These are phyloP conservation scores for Emydocephalus ijimae DNA, from an alignment of 2,113 vertebrate genomes.

Conservation along the genomic window DNA sequence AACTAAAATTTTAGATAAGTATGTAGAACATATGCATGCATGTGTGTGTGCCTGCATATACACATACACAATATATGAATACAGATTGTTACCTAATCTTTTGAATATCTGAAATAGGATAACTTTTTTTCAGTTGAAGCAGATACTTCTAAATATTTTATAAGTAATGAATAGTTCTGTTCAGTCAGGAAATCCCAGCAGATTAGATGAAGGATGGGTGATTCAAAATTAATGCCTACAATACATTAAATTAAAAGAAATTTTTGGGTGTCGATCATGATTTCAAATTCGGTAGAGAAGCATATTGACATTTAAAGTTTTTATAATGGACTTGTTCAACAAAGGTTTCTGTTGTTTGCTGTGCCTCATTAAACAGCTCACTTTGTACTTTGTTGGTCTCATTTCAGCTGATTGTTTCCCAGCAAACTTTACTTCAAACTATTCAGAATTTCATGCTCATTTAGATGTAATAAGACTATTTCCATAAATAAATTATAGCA, in stretches of 20 bases:
- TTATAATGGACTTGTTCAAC: neutral
- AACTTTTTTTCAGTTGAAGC: neutral
- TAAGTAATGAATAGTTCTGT: constrained; percentile 10
- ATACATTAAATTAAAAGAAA: neutral
- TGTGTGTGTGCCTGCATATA: neutral
- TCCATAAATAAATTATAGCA: neutral
- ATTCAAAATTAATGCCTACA: neutral
- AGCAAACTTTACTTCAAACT: neutral
- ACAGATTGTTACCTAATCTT: neutral
- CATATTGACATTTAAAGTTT: neutral
- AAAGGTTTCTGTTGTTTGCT: neutral
- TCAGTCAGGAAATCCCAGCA: neutral
- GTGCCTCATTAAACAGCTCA: neutral
- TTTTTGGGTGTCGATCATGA: neutral
- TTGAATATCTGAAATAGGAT: neutral
- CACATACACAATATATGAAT: too few species aligned
- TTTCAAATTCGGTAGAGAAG: constrained; percentile 3
- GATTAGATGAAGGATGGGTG: neutral
- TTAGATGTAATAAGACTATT: neutral
- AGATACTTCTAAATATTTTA: constrained; percentile 17
- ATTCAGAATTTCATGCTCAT: neutral
- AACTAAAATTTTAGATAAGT: neutral
- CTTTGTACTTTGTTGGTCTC: neutral
- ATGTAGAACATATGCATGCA: neutral
- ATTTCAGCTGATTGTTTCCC: neutral